phyloP scores from a whole-genome alignment of 2,113 vertebrate species.

The Raja brachyura region DNA sequence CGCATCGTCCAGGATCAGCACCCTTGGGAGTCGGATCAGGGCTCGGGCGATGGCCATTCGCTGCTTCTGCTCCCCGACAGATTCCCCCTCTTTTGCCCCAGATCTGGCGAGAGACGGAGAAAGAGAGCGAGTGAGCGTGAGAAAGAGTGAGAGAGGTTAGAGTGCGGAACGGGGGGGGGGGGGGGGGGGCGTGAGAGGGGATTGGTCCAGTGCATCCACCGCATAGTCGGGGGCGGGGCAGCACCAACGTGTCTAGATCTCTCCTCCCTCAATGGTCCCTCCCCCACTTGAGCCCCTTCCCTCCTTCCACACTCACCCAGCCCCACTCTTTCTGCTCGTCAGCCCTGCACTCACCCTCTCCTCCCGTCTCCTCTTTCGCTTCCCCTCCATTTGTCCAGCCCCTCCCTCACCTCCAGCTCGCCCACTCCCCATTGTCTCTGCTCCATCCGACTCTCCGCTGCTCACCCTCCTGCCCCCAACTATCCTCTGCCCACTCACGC shows the following conservation, averaged over 20 bases:
- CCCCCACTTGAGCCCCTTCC: neutral
- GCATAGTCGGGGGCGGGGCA: too few relatives aligned
- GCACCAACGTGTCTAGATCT: neutral
- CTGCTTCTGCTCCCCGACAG: constrained; percentile 85
- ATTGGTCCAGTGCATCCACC: too few relatives aligned
- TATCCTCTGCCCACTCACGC: too few relatives aligned
- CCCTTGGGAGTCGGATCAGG: constrained; percentile 64
- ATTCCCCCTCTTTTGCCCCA: constrained; percentile 68
- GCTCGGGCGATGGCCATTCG: constrained; percentile 77
- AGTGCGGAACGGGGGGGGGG: too few relatives aligned
- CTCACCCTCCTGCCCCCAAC: too few relatives aligned
- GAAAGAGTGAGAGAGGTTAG: too few relatives aligned
- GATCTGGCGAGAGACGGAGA: constrained; percentile 54
- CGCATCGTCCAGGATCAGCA: constrained; percentile 79
- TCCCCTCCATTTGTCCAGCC: neutral
- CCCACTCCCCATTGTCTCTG: too few relatives aligned
- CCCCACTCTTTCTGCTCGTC: too few relatives aligned
- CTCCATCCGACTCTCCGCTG: too few relatives aligned
- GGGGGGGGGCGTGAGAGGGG: too few relatives aligned
- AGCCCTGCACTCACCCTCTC: neutral
- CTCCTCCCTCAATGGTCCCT: neutral
- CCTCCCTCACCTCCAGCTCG: too few relatives aligned
- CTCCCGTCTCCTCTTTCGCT: neutral
- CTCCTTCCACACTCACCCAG: neutral
- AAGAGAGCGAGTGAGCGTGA: neutral